Percentiles rank a stretch among this genome's conserved stretches.
These are phyloP conservation scores for Petaurus breviceps DNA, from an alignment of 2,113 vertebrate species.

Conservation along the genomic window DNA sequence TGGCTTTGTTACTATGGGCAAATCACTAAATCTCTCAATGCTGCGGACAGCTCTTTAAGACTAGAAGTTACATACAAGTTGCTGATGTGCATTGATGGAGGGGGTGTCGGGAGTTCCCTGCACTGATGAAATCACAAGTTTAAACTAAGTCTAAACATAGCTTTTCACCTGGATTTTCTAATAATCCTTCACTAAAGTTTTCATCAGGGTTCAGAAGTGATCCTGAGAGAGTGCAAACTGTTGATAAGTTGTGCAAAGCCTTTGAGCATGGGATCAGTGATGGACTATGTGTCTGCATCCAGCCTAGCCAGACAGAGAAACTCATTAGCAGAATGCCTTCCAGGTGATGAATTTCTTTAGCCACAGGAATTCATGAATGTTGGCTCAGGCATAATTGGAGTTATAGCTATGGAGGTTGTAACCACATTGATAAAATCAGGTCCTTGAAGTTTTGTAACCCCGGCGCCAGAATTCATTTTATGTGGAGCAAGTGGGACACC, in stretches of 20 bases:
- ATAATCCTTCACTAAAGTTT: background rate
- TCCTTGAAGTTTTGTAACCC: background rate
- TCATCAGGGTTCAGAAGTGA: background rate
- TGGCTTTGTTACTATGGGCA: background rate
- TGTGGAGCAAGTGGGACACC: slow-evolving; percentile 80
- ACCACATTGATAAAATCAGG: background rate
- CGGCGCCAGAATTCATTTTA: background rate
- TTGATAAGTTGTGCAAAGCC: background rate
- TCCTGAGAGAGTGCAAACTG: background rate
- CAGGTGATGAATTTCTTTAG: background rate
- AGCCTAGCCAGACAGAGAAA: background rate
- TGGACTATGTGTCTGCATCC: background rate
- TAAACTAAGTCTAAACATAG: background rate
- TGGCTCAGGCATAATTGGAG: background rate
- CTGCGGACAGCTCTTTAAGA: background rate
- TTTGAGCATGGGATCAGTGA: background rate
- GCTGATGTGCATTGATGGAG: background rate
- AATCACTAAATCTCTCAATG: background rate
- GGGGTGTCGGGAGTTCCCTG: background rate
- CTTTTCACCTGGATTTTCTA: background rate
- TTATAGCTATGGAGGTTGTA: background rate
- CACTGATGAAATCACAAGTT: background rate
- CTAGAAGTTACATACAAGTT: background rate
- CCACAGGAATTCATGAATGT: background rate
- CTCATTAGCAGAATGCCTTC: background rate